phyloP scores from a whole-genome alignment of 2,888 invertebrate genomes.

The Campaea margaritaria region DNA sequence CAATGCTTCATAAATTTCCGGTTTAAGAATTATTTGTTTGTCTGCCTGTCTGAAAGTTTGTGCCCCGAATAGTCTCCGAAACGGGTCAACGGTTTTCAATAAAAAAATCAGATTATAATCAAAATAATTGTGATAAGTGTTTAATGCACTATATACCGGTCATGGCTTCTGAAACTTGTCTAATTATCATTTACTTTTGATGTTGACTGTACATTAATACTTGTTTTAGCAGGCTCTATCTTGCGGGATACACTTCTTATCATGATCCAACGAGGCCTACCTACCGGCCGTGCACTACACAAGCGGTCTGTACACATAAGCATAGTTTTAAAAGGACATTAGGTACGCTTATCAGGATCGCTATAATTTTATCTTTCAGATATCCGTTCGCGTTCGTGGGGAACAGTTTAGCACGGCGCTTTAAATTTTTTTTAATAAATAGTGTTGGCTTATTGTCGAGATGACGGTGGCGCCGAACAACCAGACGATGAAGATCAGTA shows the following conservation, averaged over 20 bases:
- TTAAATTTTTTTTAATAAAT: constrained; percentile 2
- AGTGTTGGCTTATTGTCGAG: constrained; percentile 25
- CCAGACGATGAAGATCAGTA: constrained; percentile 67
- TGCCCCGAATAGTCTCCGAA: no score
- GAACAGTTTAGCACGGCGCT: constrained; percentile 5
- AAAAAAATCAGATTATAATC: no score
- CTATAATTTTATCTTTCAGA: constrained; percentile 48
- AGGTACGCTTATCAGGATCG: constrained; percentile 51
- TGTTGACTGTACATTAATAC: no score
- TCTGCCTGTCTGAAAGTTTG: no score
- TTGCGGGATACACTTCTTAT: constrained; percentile 19
- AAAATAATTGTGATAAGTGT: no score
- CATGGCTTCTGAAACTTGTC: no score
- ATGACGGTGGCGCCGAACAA: constrained; percentile 47
- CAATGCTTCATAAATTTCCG: no score
- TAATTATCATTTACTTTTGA: no score
- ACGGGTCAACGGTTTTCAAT: no score
- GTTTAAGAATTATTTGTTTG: no score
- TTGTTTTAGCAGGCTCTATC: no score
- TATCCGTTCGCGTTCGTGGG: constrained; percentile 40
- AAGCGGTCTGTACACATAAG: constrained; percentile 4
- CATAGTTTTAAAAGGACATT: constrained; percentile 26
- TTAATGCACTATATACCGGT: no score
- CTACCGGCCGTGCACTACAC: neutral
- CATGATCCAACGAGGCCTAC: constrained; percentile 21